phyloP scores from a whole-genome alignment of 2,113 vertebrate genomes.

The Chaenogobius annularis region DNA sequence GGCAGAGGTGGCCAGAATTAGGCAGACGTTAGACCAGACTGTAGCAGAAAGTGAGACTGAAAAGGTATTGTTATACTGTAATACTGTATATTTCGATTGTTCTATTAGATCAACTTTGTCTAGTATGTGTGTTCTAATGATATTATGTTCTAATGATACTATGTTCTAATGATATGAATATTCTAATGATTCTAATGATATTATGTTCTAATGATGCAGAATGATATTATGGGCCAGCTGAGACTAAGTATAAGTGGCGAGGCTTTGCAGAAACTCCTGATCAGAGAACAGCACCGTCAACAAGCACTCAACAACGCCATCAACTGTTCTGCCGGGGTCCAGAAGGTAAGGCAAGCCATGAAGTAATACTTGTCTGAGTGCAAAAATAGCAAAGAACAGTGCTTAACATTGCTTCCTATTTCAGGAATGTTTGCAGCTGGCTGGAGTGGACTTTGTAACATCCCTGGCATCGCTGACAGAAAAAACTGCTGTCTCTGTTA shows the following conservation, averaged over 20 bases:
- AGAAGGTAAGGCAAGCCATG: not conserved
- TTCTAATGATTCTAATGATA: too few relatives aligned
- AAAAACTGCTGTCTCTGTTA: constrained; percentile 41
- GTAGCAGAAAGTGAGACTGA: constrained; percentile 39
- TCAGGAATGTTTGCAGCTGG: constrained; percentile 43
- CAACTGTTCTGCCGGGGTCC: constrained; percentile 29
- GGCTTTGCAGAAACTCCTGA: constrained; percentile 16
- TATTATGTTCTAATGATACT: too few relatives aligned
- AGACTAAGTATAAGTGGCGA: constrained; percentile 19
- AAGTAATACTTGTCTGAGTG: not conserved
- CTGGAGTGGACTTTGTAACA: constrained; percentile 52
- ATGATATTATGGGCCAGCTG: constrained; percentile 20
- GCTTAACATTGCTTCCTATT: not conserved
- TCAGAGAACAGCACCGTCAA: constrained; percentile 51
- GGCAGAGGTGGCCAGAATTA: constrained; percentile 25
- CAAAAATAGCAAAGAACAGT: not conserved
- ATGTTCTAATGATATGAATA: too few relatives aligned
- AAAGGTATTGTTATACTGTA: constrained; percentile 29
- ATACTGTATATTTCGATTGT: too few relatives aligned
- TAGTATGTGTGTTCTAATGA: not conserved
- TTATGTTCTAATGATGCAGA: constrained; percentile 19
- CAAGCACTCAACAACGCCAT: constrained; percentile 34
- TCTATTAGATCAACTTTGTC: not conserved
- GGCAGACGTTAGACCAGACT: constrained; percentile 29
- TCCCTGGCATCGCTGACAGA: constrained; percentile 50